A percentile compares a stretch with the other conserved stretches of the same genome.
These are phyloP conservation scores for Drosophila nebulosa DNA, from an alignment of 1,140 invertebrate species.

Conservation along the genomic window DNA sequence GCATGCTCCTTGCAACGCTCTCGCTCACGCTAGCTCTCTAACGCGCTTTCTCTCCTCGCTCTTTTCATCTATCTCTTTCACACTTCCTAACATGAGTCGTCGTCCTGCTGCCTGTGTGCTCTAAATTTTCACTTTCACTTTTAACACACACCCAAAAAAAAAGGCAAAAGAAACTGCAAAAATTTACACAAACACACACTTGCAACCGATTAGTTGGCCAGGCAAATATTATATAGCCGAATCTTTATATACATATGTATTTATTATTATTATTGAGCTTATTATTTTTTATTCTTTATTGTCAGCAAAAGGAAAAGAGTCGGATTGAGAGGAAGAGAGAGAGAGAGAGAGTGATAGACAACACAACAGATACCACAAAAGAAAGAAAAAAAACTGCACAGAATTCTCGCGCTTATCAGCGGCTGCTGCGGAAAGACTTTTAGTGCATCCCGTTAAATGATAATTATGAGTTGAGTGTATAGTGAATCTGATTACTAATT, in stretches of 20 bases:
- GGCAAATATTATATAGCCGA: background rate
- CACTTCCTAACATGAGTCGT: conserved; percentile 14
- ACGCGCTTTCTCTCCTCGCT: conserved; percentile 21
- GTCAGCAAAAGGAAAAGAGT: background rate
- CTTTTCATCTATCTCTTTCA: background rate
- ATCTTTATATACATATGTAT: background rate
- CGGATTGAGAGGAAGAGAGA: background rate
- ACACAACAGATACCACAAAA: background rate
- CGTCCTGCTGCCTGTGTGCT: conserved; percentile 38
- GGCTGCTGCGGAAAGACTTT: background rate
- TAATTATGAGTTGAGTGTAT: background rate
- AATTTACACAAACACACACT: conserved; percentile 18
- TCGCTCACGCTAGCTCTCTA: conserved; percentile 5
- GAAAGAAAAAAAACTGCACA: background rate
- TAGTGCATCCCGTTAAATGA: background rate
- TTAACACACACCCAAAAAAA: conserved; percentile 74
- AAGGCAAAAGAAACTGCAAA: conserved; percentile 29
- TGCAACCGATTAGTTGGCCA: background rate
- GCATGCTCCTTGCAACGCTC: conserved; percentile 22
- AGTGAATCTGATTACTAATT: background rate
- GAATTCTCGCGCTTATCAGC: conserved; percentile 1
- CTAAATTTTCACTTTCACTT: conserved; percentile 79
- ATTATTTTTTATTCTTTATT: background rate
- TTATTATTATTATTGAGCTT: background rate
- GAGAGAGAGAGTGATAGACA: background rate